Percentiles rank a stretch among this genome's conserved stretches.
Evolutionary conservation across 2,113 vertebrate species (phyloP).

Genomic region (Desmodus rotundus): DNA sequence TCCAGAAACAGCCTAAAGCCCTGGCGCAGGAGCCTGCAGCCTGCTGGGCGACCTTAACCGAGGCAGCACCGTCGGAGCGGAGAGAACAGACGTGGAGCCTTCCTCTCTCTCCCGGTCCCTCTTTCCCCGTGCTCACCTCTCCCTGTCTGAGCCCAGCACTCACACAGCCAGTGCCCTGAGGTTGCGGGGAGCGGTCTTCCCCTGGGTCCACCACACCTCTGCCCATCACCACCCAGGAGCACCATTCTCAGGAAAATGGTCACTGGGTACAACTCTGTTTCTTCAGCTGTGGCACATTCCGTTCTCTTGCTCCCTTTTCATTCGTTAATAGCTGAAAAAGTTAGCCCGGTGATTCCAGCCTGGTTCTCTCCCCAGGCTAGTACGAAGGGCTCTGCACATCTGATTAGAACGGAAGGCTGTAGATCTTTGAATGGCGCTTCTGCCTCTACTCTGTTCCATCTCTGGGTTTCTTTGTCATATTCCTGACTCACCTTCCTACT

Average conservation of each 20-base stretch:
- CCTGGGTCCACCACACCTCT: neutral
- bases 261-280: neutral
- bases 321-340: neutral
- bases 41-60: neutral
- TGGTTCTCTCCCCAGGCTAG: neutral
- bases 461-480: neutral
- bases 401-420: neutral
- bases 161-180: neutral
- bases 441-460: neutral
- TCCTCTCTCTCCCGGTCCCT: neutral
- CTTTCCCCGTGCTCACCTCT: neutral
- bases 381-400: rapidly evolving
- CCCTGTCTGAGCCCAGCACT: neutral
- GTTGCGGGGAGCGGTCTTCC: neutral
- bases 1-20: neutral
- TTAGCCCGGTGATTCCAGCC: neutral
- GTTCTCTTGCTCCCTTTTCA: neutral
- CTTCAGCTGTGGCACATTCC: slow-evolving; percentile 10
- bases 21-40: neutral
- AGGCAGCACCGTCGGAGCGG: rapidly evolving
- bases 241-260: neutral
- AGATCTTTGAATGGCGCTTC: rapidly evolving
- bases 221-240: neutral
- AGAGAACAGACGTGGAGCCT: neutral
- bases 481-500: neutral